Evolutionary conservation across 2,888 invertebrate genomes (phyloP), one percentile per base, ranked within the genome.

Genomic region (Volucella bombylans): DNA sequence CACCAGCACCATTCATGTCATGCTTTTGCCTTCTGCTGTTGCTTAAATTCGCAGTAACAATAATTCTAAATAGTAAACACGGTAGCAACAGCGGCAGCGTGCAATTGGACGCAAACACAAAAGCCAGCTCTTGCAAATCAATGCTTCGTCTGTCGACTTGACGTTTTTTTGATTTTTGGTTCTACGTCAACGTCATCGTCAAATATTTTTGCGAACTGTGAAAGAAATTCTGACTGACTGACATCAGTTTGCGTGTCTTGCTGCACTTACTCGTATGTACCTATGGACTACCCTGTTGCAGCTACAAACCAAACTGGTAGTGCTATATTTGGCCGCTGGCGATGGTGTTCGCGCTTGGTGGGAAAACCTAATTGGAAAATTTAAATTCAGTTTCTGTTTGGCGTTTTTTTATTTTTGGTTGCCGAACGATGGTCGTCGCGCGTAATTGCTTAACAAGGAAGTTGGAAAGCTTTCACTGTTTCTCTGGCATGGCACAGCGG

Each of bases 351-450:
- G 82, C 82, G 73, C 73, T 79, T 73, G 79, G 79, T 82, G 82
- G 82, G 79, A 82, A 82, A 83, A 79, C 79, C 82, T 83, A 83
- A 83, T 83, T 83, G 82, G 82, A 79, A 83, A 83, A 83, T 83
- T 83, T 79, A 79, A 83, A 83, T 79, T 83, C 79, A 79, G 82
- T 83, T 79, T 79, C 82, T 83, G 73, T 73, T 73, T 59, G 72
- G 47, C 38, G 72, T 65, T 39, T 55, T 57, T 38, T 39, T 54
- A 11, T 55, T 52, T 62, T 38, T 41, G 43, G 9, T 3, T 50
- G 65, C 52, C 43, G 59, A 76, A 64, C 43, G 69, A 67, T 83
- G 47, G 82, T 74, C 73, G 73, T 69, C 57, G 67, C 68, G 64
- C 82, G 79, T 83, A 83, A 83, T 83, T 79, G 82, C 79, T 83